These are phyloP conservation scores for Coenobita brevimanus DNA, from an alignment of 1,140 invertebrate genomes.

Conservation along the genomic window DNA sequence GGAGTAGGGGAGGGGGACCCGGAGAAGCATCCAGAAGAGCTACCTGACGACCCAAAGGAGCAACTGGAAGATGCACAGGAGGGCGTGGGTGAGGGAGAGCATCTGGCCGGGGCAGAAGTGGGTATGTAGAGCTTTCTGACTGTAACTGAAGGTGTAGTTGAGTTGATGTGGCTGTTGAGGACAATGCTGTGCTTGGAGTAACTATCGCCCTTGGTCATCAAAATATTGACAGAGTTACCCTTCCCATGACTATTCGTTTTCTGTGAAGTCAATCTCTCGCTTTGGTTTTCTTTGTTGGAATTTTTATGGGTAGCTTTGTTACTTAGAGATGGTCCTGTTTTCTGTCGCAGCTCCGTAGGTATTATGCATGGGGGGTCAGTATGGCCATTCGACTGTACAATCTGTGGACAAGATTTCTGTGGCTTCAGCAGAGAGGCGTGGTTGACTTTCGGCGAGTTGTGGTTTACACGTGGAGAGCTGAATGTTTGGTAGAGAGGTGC, in stretches of 20 bases:
- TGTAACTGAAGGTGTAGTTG: conserved; percentile 37
- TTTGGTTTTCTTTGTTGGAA: conserved; percentile 45
- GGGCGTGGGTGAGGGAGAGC: conserved; percentile 39
- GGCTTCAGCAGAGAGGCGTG: not conserved
- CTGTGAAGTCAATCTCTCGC: not conserved
- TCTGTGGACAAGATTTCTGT: not conserved
- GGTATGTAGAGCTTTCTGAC: conserved; percentile 48
- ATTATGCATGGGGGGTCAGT: no score
- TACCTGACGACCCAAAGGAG: conserved; percentile 52
- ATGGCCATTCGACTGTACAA: no score
- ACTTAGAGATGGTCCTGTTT: not conserved
- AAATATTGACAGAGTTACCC: conserved; percentile 59
- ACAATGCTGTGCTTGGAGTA: conserved; percentile 55
- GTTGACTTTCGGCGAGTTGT: not conserved
- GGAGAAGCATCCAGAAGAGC: conserved; percentile 53
- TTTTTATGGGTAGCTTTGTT: conserved; percentile 20
- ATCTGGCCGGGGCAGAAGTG: conserved; percentile 21
- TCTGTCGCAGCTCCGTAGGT: no score
- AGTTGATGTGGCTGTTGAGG: conserved; percentile 28
- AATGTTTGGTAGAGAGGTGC: not conserved
- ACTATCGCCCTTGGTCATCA: conserved; percentile 58
- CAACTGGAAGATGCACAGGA: conserved; percentile 55
- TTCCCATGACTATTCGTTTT: conserved; percentile 16
- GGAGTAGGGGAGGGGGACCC: conserved; percentile 49
- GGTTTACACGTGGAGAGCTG: not conserved